These are phyloP conservation scores for Rhogogaster chlorosoma DNA, from an alignment of 2,888 invertebrate species.

Conservation along the genomic window DNA sequence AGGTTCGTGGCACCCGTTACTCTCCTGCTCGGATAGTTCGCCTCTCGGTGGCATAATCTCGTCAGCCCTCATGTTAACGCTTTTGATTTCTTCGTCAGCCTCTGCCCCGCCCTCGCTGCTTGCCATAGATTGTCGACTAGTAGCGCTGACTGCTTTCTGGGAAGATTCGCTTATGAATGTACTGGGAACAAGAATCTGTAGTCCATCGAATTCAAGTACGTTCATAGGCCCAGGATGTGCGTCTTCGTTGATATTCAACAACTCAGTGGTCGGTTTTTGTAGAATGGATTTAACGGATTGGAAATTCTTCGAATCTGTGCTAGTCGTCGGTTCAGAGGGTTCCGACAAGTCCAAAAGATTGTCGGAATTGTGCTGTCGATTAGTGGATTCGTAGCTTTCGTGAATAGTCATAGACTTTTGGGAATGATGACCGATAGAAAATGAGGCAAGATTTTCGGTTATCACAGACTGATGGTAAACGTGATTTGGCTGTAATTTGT, in stretches of 20 bases:
- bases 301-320: constrained; percentile 70
- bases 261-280: constrained; percentile 72
- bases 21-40: constrained; percentile 92
- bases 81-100: constrained; percentile 76
- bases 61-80: constrained; percentile 89
- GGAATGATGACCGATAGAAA: constrained; percentile 66
- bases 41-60: constrained; percentile 94
- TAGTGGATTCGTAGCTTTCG: constrained; percentile 63
- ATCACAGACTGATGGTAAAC: constrained; percentile 68
- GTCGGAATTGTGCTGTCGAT: constrained; percentile 57
- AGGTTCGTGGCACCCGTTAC: constrained; percentile 89
- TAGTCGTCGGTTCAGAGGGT: constrained; percentile 69
- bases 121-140: constrained; percentile 75
- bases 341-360: constrained; percentile 68
- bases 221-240: constrained; percentile 77
- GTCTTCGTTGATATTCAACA: constrained; percentile 75
- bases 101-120: constrained; percentile 74
- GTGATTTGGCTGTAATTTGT: constrained; percentile 52
- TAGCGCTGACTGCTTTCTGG: constrained; percentile 75
- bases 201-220: constrained; percentile 80
- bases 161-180: constrained; percentile 76
- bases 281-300: constrained; percentile 67
- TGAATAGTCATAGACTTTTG: constrained; percentile 65
- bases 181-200: constrained; percentile 76
- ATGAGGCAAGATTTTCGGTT: constrained; percentile 67